phyloP scores from a whole-genome alignment of 2,797 vertebrate species.

The Chaenodraco wilsoni region DNA sequence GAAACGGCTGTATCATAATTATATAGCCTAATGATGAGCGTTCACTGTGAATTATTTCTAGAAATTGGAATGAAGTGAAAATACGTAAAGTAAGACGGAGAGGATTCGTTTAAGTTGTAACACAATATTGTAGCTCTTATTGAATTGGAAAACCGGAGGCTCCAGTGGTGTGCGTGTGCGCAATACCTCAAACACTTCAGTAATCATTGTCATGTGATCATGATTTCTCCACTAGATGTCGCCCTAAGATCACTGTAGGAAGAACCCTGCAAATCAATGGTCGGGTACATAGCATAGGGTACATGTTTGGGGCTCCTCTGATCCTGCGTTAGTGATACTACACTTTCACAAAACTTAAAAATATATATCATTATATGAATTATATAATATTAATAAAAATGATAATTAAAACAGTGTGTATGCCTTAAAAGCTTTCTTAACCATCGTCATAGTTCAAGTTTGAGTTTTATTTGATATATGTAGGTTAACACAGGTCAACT shows the following conservation, averaged over 20 bases:
- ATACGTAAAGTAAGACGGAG: not conserved
- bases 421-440: not conserved
- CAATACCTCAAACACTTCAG: not conserved
- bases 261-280: rapidly evolving
- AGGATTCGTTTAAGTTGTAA: not conserved
- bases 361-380: not conserved
- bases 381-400: not conserved
- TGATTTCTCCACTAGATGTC: slow-evolving; percentile 51
- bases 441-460: no score
- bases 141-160: not conserved
- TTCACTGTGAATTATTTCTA: rapidly evolving
- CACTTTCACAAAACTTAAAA: not conserved
- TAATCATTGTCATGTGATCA: not conserved
- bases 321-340: not conserved
- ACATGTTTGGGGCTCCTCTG: not conserved
- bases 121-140: slow-evolving; percentile 1
- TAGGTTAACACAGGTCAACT: no score
- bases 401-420: not conserved
- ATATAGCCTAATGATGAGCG: not conserved
- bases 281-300: not conserved
- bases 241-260: slow-evolving; percentile 3
- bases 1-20: slow-evolving; percentile 1
- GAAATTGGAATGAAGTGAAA: not conserved
- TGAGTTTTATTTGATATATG: no score
- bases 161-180: not conserved